These are phyloP conservation scores for Lamprologus ornatipinnis DNA, from an alignment of 2,113 vertebrate species.

Conservation along the genomic window DNA sequence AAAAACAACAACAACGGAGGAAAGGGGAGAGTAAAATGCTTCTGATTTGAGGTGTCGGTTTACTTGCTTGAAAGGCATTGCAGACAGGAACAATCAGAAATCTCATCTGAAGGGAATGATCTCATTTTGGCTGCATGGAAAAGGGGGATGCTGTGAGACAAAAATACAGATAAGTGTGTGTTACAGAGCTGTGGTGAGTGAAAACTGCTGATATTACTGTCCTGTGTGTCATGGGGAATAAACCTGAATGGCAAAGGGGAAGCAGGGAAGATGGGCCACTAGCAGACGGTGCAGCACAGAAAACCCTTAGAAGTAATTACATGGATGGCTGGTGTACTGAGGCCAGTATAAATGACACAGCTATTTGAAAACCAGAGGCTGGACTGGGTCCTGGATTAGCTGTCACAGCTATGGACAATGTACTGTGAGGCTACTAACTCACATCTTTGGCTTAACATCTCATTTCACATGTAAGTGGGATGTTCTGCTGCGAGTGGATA, in stretches of 20 bases:
- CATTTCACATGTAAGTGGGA: conserved; percentile 33
- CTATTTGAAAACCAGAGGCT: conserved; percentile 2
- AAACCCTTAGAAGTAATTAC: conserved; percentile 59
- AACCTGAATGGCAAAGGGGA: conserved; percentile 3
- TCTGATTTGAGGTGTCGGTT: background rate
- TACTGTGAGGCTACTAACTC: conserved; percentile 13
- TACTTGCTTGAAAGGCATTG: background rate
- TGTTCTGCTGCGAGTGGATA: background rate
- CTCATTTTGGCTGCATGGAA: background rate
- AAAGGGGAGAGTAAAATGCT: background rate
- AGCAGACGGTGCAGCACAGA: conserved; percentile 16
- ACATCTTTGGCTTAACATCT: conserved; percentile 36
- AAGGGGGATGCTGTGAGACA: background rate
- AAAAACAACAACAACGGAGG: background rate
- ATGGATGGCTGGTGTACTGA: conserved; percentile 54
- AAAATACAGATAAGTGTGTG: background rate
- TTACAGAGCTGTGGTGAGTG: background rate
- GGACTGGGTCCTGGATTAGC: conserved; percentile 20
- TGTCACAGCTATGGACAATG: conserved; percentile 33
- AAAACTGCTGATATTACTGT: conserved; percentile 35
- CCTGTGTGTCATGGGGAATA: background rate
- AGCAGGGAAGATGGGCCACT: background rate
- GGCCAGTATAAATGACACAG: conserved; percentile 39
- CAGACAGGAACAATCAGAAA: background rate
- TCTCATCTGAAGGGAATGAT: background rate